Evolutionary conservation across 2,113 vertebrate genomes (phyloP).

Genomic region (Ardeotis arabs): DNA sequence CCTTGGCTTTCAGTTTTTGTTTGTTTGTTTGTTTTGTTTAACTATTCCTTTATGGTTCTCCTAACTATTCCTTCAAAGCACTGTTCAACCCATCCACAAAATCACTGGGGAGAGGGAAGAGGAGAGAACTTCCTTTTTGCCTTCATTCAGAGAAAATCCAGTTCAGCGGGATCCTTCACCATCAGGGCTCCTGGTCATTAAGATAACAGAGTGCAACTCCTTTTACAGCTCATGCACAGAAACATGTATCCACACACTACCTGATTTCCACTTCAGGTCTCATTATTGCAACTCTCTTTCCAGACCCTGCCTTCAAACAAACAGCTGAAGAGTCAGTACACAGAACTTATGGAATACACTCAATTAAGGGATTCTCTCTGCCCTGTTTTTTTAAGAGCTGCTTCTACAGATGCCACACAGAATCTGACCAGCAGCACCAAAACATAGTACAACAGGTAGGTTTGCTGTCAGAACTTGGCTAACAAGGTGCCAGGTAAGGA

Average conservation of each 20-base stretch:
- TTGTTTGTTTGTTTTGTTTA: background rate
- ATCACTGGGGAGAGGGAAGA: background rate
- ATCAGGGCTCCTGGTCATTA: background rate
- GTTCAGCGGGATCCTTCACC: background rate
- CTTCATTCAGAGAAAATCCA: background rate
- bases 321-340: background rate
- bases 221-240: background rate
- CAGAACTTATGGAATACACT: fast-evolving
- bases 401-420: background rate
- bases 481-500: background rate
- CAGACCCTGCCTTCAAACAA: background rate
- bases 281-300: background rate
- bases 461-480: background rate
- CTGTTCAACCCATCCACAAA: background rate
- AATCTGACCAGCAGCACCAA: background rate
- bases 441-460: background rate
- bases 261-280: background rate
- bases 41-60: background rate
- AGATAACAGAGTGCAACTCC: background rate
- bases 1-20: background rate
- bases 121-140: background rate
- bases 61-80: background rate
- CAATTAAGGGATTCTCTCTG: background rate
- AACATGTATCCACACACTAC: background rate
- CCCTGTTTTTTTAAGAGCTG: background rate